Evolutionary conservation across 2,888 invertebrate genomes (phyloP).

Genomic region (Petrolisthes manimaculis): DNA sequence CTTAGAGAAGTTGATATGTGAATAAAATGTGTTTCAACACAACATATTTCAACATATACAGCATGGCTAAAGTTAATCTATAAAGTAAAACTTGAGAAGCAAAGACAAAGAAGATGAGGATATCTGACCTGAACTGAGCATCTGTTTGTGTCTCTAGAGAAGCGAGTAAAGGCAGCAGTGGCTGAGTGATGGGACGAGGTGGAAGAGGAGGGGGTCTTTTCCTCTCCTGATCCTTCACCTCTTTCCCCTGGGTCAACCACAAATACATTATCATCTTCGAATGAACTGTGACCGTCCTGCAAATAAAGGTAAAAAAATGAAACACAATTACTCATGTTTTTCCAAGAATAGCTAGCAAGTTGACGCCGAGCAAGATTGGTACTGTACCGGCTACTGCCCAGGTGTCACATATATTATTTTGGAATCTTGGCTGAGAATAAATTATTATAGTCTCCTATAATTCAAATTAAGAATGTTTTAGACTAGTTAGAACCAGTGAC

Average conservation of each 20-base stretch:
- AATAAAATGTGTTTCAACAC: no score
- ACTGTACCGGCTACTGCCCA: not conserved
- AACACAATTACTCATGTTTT: not conserved
- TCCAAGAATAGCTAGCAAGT: no score
- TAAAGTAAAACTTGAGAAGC: not conserved
- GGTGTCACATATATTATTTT: not conserved
- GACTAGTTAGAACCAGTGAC: no score
- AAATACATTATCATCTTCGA: constrained; percentile 57
- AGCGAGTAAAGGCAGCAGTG: constrained; percentile 57
- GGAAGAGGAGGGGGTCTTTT: constrained; percentile 64
- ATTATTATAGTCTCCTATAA: no score
- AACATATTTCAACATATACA: no score
- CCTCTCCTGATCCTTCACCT: constrained; percentile 65
- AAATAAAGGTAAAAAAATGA: not conserved
- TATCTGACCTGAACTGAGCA: constrained; percentile 64
- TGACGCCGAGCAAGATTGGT: no score
- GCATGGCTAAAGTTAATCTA: not conserved
- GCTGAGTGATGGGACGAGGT: constrained; percentile 62
- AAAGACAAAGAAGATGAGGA: not conserved
- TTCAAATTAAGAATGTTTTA: no score
- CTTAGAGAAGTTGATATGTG: no score
- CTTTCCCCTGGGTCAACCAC: constrained; percentile 63
- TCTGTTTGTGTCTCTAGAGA: constrained; percentile 63
- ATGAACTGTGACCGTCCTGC: constrained; percentile 55
- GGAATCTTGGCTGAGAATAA: no score